These are phyloP conservation scores for Clarias platycephalus DNA, from an alignment of 2,797 vertebrate species.

Conservation along the genomic window DNA sequence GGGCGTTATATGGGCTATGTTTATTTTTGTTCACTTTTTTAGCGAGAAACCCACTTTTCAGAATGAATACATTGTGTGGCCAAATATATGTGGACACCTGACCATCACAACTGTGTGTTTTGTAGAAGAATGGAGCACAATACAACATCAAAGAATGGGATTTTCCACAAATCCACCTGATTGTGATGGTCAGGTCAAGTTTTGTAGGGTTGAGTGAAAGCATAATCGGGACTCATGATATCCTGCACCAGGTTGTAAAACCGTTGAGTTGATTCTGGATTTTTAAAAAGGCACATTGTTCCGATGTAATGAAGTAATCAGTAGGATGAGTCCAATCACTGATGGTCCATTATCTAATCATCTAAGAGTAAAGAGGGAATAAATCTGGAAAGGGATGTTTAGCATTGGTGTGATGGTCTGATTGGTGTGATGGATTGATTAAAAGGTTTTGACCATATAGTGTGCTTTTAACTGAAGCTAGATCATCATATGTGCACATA, in stretches of 20 bases:
- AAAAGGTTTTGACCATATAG: not conserved
- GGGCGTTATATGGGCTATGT: not conserved
- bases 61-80: not conserved
- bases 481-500: not conserved
- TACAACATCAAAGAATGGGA: not conserved
- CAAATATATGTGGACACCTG: not conserved
- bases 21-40: not conserved
- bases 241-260: no score
- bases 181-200: not conserved
- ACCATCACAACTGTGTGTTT: not conserved
- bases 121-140: not conserved
- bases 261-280: no score
- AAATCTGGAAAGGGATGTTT: no score
- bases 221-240: no score
- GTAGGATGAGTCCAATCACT: no score
- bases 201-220: no score
- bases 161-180: not conserved
- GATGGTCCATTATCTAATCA: no score
- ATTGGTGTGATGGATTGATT: no score
- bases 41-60: not conserved
- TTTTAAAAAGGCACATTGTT: no score
- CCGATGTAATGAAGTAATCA: no score
- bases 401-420: no score
- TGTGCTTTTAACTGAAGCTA: not conserved
- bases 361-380: no score